Evolutionary conservation across 2,888 invertebrate species (phyloP), one percentile per base, ranked within the genome.

Genomic region (Drosophila atripex): DNA sequence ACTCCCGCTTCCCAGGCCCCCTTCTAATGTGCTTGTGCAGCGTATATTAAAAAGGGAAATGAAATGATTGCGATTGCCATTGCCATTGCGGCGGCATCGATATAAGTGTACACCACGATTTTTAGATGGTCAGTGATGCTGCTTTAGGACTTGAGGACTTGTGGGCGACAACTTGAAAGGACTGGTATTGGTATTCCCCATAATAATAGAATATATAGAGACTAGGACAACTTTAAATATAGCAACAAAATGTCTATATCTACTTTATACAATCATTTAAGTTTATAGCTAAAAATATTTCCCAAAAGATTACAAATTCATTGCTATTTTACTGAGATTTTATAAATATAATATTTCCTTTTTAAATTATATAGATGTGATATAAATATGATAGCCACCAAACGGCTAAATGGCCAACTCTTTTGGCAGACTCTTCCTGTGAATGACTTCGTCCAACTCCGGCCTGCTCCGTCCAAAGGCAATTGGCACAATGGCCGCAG

Each of bases 21-120:
- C 58, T 49, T 54, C 47, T 86, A 84, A 78, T 83, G 77, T 84
- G 86, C 78, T 86, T 83, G 86, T 83, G 86, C 78, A 86, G 79
- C 87, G 83, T 82, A 85, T 84, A 86, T 86, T 86, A 85, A 86
- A 88, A 86, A 82, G 87, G 85, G 82, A 87, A 86, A 86, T 86
- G 87, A 82, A 88, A 82, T 88, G 87, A 86, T 85, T 88, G 83
- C 87, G 75, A 86, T 78, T 82, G 85, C 71, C 60, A 69, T 50
- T 71, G 61, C 71, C 52, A 71, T 57, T 69, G 68, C 68, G 58
- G 58, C 21, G 50, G 64, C 63, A 64, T 54, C 54, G 65, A 55
- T 47, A 65, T 54, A 64, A 64, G 65, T 54, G 64, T 65, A 28
- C 18, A 53, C 49, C 30, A 49, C 23, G 60, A 60, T 30, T 60